Evolutionary conservation across 2,888 invertebrate genomes (phyloP).

Genomic region (Eilema depressum): DNA sequence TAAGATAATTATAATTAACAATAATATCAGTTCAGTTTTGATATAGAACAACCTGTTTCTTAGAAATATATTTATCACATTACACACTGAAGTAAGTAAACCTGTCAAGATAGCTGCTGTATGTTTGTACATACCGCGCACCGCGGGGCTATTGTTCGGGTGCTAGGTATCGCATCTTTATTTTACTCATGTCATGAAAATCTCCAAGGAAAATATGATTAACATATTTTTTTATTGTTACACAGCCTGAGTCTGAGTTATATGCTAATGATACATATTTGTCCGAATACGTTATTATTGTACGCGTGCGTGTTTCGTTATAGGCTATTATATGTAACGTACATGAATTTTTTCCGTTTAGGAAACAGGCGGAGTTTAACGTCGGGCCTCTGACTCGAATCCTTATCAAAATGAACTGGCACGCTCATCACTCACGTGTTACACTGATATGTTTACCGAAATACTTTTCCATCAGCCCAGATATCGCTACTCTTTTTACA

Average conservation of each 20-base stretch:
- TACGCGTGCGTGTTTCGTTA: slow-evolving; percentile 24
- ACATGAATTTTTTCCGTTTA: slow-evolving; percentile 24
- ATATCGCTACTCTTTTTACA: slow-evolving; percentile 46
- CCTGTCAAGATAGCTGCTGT: slow-evolving; percentile 80
- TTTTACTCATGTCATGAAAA: slow-evolving; percentile 46
- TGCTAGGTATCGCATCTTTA: slow-evolving; percentile 57
- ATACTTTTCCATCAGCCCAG: slow-evolving; percentile 57
- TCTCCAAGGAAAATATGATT: slow-evolving; percentile 45
- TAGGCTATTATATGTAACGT: slow-evolving; percentile 16
- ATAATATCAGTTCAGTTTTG: slow-evolving; percentile 65
- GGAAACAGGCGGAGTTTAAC: slow-evolving; percentile 36
- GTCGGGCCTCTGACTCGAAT: slow-evolving; percentile 51
- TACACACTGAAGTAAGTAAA: slow-evolving; percentile 70
- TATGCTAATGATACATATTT: slow-evolving; percentile 28
- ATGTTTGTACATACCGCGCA: slow-evolving; percentile 71
- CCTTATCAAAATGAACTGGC: slow-evolving; percentile 57
- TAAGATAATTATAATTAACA: slow-evolving; percentile 45
- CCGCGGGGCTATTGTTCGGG: slow-evolving; percentile 69
- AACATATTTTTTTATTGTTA: slow-evolving; percentile 49
- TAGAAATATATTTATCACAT: slow-evolving; percentile 74
- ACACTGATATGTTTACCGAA: slow-evolving; percentile 54
- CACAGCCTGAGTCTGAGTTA: slow-evolving; percentile 31
- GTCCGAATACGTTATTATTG: slow-evolving; percentile 25
- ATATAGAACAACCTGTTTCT: slow-evolving; percentile 70
- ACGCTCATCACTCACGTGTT: slow-evolving; percentile 62